Conservation (phyloP, 2,113 vertebrate species). For the Macaca fascicularis region T2T-MFA8v1.1 NC_088388.1:85548001-85548500, state of each 20-base stretch:
- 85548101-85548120: neutral
- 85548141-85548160: neutral
- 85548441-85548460: constrained; percentile 36
- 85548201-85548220: neutral
- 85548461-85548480: constrained; percentile 6
- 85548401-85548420: neutral
- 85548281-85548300: neutral
- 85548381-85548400: neutral
- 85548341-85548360: neutral
- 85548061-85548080: rapidly evolving
- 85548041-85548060: neutral
- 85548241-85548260: neutral
- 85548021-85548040: neutral
- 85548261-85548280: neutral
- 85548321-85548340: neutral
- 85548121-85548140: neutral
- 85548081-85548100: neutral
- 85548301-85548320: neutral
- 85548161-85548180: neutral
- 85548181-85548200: neutral
- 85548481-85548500: neutral
- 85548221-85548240: neutral
- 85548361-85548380: neutral
- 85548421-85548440: constrained; percentile 48
- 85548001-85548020: neutral